Percentiles rank a stretch among this genome's conserved stretches.
Evolutionary conservation across 2,797 vertebrate species (phyloP).

Genomic region (Protosalanx chinensis): DNA sequence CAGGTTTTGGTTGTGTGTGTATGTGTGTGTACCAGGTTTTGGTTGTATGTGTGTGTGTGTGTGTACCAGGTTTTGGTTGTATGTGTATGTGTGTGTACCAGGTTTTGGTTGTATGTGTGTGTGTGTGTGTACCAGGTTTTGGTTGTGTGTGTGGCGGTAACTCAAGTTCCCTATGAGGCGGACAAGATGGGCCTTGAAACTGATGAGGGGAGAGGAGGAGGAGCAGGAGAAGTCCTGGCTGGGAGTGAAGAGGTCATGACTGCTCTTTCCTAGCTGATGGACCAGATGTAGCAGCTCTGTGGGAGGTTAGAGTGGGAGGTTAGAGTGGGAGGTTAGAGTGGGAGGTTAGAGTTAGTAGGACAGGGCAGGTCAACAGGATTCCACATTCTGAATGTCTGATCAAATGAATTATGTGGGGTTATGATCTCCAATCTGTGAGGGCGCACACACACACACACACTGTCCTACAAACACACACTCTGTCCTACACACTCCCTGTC

Average conservation of each 20-base stretch:
- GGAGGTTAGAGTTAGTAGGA: neutral
- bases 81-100: too few species aligned
- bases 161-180: constrained; percentile 93
- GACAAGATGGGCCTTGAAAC: constrained; percentile 94
- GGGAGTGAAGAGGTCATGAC: constrained; percentile 81
- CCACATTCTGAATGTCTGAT: neutral
- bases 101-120: too few species aligned
- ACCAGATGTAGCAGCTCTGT: constrained; percentile 85
- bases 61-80: too few species aligned
- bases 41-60: neutral
- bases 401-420: neutral
- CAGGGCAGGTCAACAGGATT: constrained; percentile 7
- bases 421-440: neutral
- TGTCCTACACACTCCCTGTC: too few species aligned
- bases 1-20: neutral
- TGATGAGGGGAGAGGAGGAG: constrained; percentile 71
- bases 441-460: too few species aligned
- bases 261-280: constrained; percentile 80
- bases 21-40: too few species aligned
- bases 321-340: neutral
- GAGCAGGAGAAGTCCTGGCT: constrained; percentile 71
- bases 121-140: constrained; percentile 81
- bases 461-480: too few species aligned
- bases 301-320: neutral
- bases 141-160: constrained; percentile 81